Evolutionary conservation across 2,888 invertebrate species (phyloP), one percentile per base, ranked within the genome.

Genomic region (Unio delphinus): DNA sequence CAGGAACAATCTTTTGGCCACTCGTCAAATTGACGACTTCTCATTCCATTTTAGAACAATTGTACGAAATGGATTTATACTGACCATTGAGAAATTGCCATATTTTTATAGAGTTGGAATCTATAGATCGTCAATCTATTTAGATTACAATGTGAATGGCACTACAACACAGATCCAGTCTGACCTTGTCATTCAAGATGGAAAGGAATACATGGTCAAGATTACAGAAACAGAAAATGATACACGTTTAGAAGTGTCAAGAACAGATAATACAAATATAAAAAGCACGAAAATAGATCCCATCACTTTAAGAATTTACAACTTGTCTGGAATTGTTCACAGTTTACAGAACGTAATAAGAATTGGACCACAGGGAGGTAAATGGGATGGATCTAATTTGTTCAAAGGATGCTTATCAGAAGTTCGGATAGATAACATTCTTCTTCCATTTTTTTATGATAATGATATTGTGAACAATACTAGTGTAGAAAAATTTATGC

Each of bases 321-420:
- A 55, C 62, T 58, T 77, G 55, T 63, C 69, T 23, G 59, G 63
- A 23, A 54, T 77, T 20, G 45, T 77, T 7, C 64, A 55, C 30
- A 30, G 55, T n/a, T 30, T 63, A 7, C 55, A 59, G 18, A 61
- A 30, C 15, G 23, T 60, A 6, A 63, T 77, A 57, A 18, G 55
- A 5, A 45, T 77, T 23, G 77, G 74, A 55, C 66, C 45, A 1
- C 30, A 45, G 7, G 64, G 55, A 15, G 6, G 18, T 17, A 28
- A 55, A 18, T 18, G 61, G n/a, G 20, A 8, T 45, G 30, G 65
- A 8, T 5, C 63, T 28, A 73, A 76, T 30, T 73, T 74, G 17
- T 92, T 92, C 81, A 92, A 96, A 92, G 98, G 97, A 8, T 98
- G 97, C 89, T 91, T 98, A 83, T 94, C 95, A 54, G 96, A 96